phyloP scores from a whole-genome alignment of 2,888 invertebrate genomes.

The Caenorhabditis sp. region DNA sequence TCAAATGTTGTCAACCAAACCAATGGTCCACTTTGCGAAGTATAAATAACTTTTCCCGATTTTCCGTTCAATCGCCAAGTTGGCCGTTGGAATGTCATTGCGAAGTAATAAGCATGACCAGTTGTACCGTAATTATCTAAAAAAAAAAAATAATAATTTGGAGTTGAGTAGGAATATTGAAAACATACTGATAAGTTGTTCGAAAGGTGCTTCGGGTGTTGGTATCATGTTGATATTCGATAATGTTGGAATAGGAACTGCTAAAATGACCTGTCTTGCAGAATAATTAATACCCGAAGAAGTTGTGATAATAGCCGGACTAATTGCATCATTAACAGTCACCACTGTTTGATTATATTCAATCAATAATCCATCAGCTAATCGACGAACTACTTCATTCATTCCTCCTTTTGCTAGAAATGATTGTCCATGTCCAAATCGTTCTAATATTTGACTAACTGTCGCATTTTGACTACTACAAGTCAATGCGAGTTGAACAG shows the following conservation, averaged over 20 bases:
- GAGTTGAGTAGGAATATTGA: no score
- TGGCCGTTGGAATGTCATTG: conserved; percentile 53
- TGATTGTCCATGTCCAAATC: conserved; percentile 47
- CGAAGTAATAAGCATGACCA: conserved; percentile 60
- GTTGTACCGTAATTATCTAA: conserved; percentile 53
- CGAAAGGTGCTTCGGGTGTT: conserved; percentile 37
- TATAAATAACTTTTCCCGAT: conserved; percentile 54
- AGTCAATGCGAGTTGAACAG: conserved; percentile 48
- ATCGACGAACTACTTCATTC: conserved; percentile 38
- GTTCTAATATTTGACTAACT: conserved; percentile 34
- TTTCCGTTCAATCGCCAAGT: conserved; percentile 54
- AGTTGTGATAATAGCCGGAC: conserved; percentile 38
- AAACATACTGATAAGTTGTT: conserved; percentile 37
- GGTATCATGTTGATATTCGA: conserved; percentile 47
- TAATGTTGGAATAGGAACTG: conserved; percentile 48
- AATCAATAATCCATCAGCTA: conserved; percentile 47
- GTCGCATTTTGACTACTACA: conserved; percentile 51
- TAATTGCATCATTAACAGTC: conserved; percentile 35
- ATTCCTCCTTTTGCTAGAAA: conserved; percentile 43
- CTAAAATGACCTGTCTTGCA: conserved; percentile 51
- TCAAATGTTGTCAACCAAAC: conserved; percentile 62
- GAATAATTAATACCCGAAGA: conserved; percentile 19
- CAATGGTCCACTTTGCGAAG: conserved; percentile 41
- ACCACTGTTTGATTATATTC: conserved; percentile 41
- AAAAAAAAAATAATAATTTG: no score